Evolutionary conservation across 2,113 vertebrate genomes (phyloP).

Genomic region (western clawed frog (Xenopus tropicalis)): DNA sequence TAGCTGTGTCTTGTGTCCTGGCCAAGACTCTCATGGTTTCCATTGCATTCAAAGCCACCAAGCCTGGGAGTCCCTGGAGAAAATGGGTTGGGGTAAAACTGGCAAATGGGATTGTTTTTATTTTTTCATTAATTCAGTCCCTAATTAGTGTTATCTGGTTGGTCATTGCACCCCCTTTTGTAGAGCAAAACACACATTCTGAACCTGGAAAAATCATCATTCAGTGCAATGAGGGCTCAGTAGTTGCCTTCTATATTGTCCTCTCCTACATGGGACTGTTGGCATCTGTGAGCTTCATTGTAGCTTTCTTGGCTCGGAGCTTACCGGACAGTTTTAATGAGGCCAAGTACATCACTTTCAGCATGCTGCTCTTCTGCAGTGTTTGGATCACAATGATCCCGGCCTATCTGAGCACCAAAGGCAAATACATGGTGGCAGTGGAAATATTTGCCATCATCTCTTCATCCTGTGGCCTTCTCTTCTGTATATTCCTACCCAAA

Average conservation of each 20-base stretch:
- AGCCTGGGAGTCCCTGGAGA: conserved; percentile 48
- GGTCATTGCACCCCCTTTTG: conserved; percentile 14
- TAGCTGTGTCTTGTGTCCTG: conserved; percentile 57
- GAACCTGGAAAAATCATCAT: background rate
- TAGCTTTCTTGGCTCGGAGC: conserved; percentile 23
- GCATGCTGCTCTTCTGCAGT: conserved; percentile 34
- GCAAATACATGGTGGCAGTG: conserved; percentile 27
- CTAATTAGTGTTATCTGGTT: conserved; percentile 26
- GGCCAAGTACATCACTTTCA: conserved; percentile 31
- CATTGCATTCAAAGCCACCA: conserved; percentile 62
- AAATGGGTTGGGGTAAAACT: conserved; percentile 16
- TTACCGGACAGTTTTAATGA: conserved; percentile 32
- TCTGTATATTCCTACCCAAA: conserved; percentile 24
- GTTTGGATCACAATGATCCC: conserved; percentile 38
- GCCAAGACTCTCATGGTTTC: conserved; percentile 69
- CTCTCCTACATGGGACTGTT: conserved; percentile 18
- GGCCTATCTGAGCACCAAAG: conserved; percentile 26
- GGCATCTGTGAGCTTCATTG: conserved; percentile 18
- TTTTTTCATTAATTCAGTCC: conserved; percentile 9
- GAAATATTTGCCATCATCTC: conserved; percentile 20
- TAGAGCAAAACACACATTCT: background rate
- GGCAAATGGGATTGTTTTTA: background rate
- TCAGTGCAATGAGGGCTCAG: conserved; percentile 20
- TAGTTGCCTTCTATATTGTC: conserved; percentile 13
- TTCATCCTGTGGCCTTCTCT: conserved; percentile 12